Conservation (phyloP, 2,888 invertebrate genomes). For the Neoscelio sp. region DNA sequence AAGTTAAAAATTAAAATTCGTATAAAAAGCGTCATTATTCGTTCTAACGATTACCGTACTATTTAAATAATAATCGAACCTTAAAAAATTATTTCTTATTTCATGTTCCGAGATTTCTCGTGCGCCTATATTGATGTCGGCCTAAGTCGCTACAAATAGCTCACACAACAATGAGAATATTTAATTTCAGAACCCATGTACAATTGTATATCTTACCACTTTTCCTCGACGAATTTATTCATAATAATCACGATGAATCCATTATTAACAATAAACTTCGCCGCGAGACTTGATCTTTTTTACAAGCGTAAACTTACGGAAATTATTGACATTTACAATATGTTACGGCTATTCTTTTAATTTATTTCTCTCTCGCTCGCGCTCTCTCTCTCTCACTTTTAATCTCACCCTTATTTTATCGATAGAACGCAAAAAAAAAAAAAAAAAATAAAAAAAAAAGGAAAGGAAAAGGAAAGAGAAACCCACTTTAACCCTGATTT, state of each 20-base stretch:
- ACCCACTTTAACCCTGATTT: conserved; percentile 1
- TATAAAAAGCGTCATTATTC: conserved; percentile 83
- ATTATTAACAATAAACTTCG: neutral
- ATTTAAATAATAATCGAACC: conserved; percentile 80
- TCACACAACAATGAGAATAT: conserved; percentile 59
- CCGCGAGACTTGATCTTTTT: conserved; percentile 9
- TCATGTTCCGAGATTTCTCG: too few relatives aligned
- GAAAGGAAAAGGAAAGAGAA: neutral
- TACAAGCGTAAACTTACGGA: conserved; percentile 50
- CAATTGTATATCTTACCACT: conserved; percentile 35
- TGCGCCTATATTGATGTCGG: conserved; percentile 58
- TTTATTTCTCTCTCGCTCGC: conserved; percentile 1
- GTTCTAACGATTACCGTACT: conserved; percentile 79
- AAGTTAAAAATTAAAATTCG: conserved; percentile 82
- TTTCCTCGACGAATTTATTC: too few relatives aligned
- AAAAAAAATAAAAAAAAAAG: neutral
- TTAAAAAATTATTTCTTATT: conserved; percentile 79
- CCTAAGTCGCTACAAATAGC: conserved; percentile 63
- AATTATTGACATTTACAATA: conserved; percentile 57
- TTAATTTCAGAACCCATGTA: conserved; percentile 55
- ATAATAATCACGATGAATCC: neutral
- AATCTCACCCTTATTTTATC: too few relatives aligned
- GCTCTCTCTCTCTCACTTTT: neutral
- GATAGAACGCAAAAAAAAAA: too few relatives aligned
- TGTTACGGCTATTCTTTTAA: conserved; percentile 18